Percentiles rank a stretch among this genome's conserved stretches.
These are phyloP conservation scores for Cyprinodon brontotheroides DNA, from an alignment of 2,113 vertebrate genomes.

Conservation along the genomic window DNA sequence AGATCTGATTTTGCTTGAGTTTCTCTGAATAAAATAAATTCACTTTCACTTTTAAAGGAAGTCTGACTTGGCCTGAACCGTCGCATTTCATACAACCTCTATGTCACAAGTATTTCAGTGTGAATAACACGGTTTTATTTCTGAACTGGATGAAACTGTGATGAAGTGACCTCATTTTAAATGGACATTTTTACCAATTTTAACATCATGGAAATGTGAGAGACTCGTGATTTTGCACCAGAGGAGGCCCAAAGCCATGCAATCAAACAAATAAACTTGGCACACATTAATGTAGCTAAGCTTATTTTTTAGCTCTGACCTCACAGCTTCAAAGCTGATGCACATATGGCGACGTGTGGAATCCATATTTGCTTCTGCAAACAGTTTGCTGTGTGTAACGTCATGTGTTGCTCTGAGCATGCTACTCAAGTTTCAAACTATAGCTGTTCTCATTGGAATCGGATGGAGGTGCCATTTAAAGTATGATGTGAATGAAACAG, in stretches of 20 bases:
- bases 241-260: background rate
- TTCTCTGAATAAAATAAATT: background rate
- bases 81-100: background rate
- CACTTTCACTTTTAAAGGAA: background rate
- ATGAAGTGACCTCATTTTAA: background rate
- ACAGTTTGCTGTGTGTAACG: background rate
- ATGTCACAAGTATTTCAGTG: background rate
- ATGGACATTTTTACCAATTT: background rate
- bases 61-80: too few relatives aligned
- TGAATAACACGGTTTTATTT: background rate
- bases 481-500: background rate
- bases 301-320: background rate
- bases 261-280: background rate
- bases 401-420: background rate
- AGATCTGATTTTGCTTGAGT: background rate
- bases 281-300: background rate
- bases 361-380: background rate
- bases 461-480: background rate
- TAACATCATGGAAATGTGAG: too few relatives aligned
- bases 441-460: background rate
- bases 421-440: too few relatives aligned
- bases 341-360: background rate
- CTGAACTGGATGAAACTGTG: background rate
- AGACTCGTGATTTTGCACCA: background rate
- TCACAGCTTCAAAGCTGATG: background rate